Evolutionary conservation across 2,113 vertebrate species (phyloP).

Genomic region (Calonectris borealis): DNA sequence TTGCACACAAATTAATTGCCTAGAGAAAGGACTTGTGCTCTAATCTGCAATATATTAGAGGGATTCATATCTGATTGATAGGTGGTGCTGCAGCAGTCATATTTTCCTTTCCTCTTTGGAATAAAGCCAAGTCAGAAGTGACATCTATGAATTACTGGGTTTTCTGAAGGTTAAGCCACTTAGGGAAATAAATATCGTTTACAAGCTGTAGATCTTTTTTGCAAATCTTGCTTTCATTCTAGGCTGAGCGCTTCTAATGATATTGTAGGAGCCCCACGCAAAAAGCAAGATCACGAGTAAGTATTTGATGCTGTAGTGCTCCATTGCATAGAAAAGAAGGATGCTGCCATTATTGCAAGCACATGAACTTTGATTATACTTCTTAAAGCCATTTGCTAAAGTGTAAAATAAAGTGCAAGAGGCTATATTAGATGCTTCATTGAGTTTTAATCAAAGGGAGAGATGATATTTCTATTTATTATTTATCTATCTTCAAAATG

Average conservation of each 20-base stretch:
- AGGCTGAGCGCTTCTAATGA: neutral
- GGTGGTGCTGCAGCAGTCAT: neutral
- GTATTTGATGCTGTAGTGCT: neutral
- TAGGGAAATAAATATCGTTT: neutral
- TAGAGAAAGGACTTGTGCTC: neutral
- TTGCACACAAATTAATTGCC: neutral
- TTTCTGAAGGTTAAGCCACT: slow-evolving; percentile 28
- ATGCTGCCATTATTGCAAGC: neutral
- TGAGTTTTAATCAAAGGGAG: slow-evolving; percentile 58
- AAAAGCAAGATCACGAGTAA: neutral
- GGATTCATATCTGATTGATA: neutral
- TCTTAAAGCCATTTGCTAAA: slow-evolving; percentile 33
- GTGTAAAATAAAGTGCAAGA: slow-evolving; percentile 25
- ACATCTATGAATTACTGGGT: neutral
- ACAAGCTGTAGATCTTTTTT: neutral
- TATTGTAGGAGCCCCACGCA: neutral
- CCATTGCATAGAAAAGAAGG: neutral
- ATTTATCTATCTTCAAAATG: slow-evolving; percentile 32
- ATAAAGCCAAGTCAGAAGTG: neutral
- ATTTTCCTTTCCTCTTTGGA: neutral
- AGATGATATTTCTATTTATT: slow-evolving; percentile 46
- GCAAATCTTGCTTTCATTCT: neutral
- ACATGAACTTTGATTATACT: slow-evolving; percentile 35
- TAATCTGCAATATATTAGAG: neutral
- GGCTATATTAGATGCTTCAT: slow-evolving; percentile 36